Conservation (phyloP, 1,140 invertebrate species). For the Drosophila trapezifrons region DNA sequence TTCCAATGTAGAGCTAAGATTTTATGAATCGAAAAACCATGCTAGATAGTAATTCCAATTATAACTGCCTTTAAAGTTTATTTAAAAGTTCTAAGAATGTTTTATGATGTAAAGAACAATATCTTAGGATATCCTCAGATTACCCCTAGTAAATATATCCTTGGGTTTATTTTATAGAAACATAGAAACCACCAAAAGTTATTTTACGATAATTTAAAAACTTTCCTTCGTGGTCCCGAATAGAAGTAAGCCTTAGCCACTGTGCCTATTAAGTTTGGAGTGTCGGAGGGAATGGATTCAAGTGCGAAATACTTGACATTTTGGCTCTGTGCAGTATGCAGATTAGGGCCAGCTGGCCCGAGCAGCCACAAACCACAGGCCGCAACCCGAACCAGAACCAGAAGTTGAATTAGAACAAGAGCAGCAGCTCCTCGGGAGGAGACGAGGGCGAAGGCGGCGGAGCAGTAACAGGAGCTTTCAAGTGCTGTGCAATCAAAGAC, state of each 20-base stretch:
- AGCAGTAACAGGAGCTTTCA: slow-evolving; percentile 42
- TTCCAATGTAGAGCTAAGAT: too few relatives aligned
- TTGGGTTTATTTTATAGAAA: too few relatives aligned
- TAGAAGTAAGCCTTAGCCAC: slow-evolving; percentile 2
- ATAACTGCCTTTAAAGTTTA: not conserved
- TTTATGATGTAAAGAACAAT: too few relatives aligned
- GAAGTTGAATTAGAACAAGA: slow-evolving; percentile 21
- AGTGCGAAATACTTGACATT: slow-evolving; percentile 40
- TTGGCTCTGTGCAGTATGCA: slow-evolving; percentile 50
- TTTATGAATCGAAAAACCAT: not conserved
- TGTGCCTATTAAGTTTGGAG: slow-evolving; percentile 11
- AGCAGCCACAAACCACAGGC: slow-evolving; percentile 26
- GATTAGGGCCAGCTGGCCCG: slow-evolving; percentile 39
- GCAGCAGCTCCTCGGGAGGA: slow-evolving; percentile 9
- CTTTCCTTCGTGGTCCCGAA: not conserved
- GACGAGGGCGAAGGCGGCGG: not conserved
- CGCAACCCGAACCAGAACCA: slow-evolving; percentile 26
- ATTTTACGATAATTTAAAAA: not conserved
- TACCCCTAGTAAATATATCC: not conserved
- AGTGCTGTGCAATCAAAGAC: slow-evolving; percentile 57
- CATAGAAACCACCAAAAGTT: too few relatives aligned
- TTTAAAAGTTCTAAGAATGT: not conserved
- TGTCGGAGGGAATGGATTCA: slow-evolving; percentile 11
- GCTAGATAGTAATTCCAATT: not conserved
- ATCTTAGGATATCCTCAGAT: not conserved